Evolutionary conservation across 23 tunicate species (phyloP), one percentile per base, ranked within the genome.

Genomic region (Botrylloides violaceus): DNA sequence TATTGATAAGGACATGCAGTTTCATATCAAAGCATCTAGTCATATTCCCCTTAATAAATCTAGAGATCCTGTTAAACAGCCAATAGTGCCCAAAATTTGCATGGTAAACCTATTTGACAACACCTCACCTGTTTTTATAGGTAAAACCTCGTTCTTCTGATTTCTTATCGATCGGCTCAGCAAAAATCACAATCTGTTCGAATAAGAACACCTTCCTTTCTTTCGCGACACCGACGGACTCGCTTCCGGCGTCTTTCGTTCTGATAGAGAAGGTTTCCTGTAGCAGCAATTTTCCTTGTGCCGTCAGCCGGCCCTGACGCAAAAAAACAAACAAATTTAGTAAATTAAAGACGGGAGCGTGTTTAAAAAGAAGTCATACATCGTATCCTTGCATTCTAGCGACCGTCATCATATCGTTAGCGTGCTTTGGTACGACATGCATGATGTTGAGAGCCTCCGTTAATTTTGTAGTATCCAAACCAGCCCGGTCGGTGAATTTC

Each of bases 321-420:
- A 29, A 31, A 29, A 3, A 3, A 33, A 59, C 28, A 65, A 15
- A 32, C 20, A 53, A 78, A 32, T 6, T 5, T 34, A 24, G 15
- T 26, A 25, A 25, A 68, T 23, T 3, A 36, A 37, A 68, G 4
- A 3, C 24, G 35, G 3, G 20, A 3, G 3, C 6, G 33, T 3
- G 25, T 20, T 32, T 7, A 3, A 34, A 38, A 18, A 3, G 27
- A 3, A 39, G 4, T 36, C 3, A 71, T 47, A 90, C 97, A 38
- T 88, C 78, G 59, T 36, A 90, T 2, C 91, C 82, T 26, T 66
- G 78, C 90, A 90, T 90, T 58, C 97, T 66, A 0, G 83, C 97
- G 0, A 90, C 97, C 81, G 73, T 90, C 97, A 90, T 90, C 97
- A 90, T 90, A 49, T 90, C 97, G 57, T 90, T 90, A 50, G 97